Evolutionary conservation across 2,888 invertebrate genomes (phyloP).

Genomic region (Thymelicus sylvestris): DNA sequence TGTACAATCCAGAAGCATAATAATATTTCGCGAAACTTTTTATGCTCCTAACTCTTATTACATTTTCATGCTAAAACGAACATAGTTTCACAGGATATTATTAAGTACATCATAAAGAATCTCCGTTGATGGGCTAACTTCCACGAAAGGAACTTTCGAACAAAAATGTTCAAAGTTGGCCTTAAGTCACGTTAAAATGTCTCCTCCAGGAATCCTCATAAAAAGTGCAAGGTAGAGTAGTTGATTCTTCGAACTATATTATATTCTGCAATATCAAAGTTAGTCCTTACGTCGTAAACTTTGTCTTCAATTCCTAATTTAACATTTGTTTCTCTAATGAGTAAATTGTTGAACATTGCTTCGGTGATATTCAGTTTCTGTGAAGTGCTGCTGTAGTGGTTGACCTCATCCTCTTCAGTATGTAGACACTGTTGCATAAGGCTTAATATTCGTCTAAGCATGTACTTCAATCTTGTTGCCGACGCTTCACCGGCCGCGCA

Average conservation of each 20-base stretch:
- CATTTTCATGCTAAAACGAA: conserved; percentile 17
- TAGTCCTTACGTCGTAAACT: too few species aligned
- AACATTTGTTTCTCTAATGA: too few species aligned
- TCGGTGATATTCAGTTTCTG: too few species aligned
- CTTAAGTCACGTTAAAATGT: conserved; percentile 19
- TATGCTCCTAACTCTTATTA: conserved; percentile 2
- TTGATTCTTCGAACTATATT: neutral
- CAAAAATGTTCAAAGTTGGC: conserved; percentile 30
- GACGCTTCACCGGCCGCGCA: neutral
- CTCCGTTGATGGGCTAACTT: conserved; percentile 28
- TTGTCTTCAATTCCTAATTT: too few species aligned
- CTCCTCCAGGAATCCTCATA: neutral
- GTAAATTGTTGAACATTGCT: too few species aligned
- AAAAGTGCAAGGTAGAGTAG: neutral
- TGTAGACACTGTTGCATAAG: too few species aligned
- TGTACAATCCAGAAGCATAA: neutral
- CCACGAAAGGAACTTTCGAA: conserved; percentile 28
- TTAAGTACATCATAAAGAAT: conserved; percentile 33
- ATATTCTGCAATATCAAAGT: neutral
- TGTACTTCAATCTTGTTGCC: too few species aligned
- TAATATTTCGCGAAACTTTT: conserved; percentile 13
- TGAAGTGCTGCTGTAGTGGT: too few species aligned
- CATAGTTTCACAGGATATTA: conserved; percentile 16
- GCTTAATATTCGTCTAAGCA: too few species aligned
- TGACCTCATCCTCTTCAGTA: too few species aligned